Evolutionary conservation across 2,797 vertebrate species (phyloP).

Genomic region (Galaxias olidus): DNA sequence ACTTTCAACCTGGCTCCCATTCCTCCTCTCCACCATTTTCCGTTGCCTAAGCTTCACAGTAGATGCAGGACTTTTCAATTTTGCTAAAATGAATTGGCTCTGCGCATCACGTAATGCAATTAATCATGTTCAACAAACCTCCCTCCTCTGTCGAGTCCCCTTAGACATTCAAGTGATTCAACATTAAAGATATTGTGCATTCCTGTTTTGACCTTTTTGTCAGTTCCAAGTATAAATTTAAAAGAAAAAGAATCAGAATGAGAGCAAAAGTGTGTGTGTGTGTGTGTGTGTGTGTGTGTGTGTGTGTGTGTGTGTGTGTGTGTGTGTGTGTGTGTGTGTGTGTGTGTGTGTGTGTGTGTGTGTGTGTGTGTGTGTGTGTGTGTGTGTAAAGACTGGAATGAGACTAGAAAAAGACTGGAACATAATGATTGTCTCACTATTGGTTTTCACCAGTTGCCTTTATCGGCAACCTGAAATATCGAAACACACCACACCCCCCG

Average conservation of each 20-base stretch:
- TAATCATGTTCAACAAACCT: conserved; percentile 62
- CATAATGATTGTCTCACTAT: no score
- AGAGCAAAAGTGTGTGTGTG: neutral
- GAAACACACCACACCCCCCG: neutral
- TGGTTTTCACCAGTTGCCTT: neutral
- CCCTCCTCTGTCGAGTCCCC: conserved; percentile 17
- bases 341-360: conserved; percentile 4
- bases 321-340: neutral
- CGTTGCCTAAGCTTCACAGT: conserved; percentile 25
- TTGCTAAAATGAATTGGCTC: conserved; percentile 49
- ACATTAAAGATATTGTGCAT: conserved; percentile 54
- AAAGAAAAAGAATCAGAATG: conserved; percentile 57
- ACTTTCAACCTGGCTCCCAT: no score
- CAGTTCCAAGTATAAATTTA: conserved; percentile 54
- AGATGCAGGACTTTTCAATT: conserved; percentile 43
- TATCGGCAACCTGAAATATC: neutral
- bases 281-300: conserved; percentile 2
- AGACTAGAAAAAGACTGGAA: no score
- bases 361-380: neutral
- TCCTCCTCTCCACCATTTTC: neutral
- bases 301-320: neutral
- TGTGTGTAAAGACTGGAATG: no score
- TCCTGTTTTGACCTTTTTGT: conserved; percentile 54
- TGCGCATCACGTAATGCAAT: conserved; percentile 56
- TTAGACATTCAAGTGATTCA: conserved; percentile 55